Base-by-base conservation (phyloP, 2,113 vertebrate species). In the Lamprotornis superbus region DNA sequence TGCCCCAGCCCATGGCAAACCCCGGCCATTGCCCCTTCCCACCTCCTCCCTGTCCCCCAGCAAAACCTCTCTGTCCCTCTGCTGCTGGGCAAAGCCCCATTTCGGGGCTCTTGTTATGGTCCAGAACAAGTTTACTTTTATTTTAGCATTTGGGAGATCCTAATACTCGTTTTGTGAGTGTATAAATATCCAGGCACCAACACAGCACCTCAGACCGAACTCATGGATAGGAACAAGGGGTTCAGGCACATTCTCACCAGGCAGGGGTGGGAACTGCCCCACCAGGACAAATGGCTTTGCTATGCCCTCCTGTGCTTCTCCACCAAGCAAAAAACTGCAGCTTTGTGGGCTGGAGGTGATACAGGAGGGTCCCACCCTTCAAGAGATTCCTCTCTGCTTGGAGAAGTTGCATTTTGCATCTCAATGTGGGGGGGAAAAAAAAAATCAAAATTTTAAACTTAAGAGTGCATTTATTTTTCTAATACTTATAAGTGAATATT, bases 201-300 rank as follows among this genome's bases (percentile, higher is more conserved):
- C 18, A 1, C 39, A 35, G 56, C 15, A 19, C 12, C 39, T 37
- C 81, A 44, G 22, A 3, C 15, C 17, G 11, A 85, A 42, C 55
- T 59, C 5, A 7, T 2, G 33, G 55, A 39, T 46, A 35, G 39
- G n/a, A 67, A 3, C 8, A 33, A 68, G 9, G 46, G 3, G 1
- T 19, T 37, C 1, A 4, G 64, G 21, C 30, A 33, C 0, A 0
- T 33, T 79, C 47, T 69, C 3, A 5, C 27, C 40, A 46, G 20
- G 27, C 15, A 35, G 23, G 13, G 21, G 6, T 15, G 11, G 1
- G 2, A n/a, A 5, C 37, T 75, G 35, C 56, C n/a, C 35, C 8
- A 3, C 17, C 6, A 14, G 27, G 19, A 40, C 5, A 17, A 77
- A 33, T 0, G 3, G 16, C 35, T 85, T 65, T 22, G 37, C 75